Percentiles rank a stretch among this genome's conserved stretches.
Evolutionary conservation across 2,888 invertebrate species (phyloP).

Genomic region (Eupithecia subumbrata): DNA sequence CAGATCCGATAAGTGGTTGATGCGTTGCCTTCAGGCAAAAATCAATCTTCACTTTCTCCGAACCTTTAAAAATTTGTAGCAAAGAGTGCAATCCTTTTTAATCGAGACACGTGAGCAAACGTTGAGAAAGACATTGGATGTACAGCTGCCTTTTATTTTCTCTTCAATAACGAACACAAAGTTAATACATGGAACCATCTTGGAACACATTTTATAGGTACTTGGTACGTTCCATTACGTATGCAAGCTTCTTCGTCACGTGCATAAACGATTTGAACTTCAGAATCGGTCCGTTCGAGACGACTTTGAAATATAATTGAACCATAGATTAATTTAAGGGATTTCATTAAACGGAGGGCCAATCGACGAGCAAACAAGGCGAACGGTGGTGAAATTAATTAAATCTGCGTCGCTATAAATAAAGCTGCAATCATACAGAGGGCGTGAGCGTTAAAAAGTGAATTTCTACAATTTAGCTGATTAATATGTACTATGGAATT

Average conservation of each 20-base stretch:
- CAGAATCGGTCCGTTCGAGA: constrained; percentile 10
- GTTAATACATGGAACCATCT: neutral
- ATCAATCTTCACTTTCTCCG: too few species aligned
- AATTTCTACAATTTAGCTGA: neutral
- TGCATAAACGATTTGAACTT: constrained; percentile 22
- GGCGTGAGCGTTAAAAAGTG: neutral
- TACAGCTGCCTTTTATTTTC: neutral
- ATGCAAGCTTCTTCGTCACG: constrained; percentile 2
- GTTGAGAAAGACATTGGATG: neutral
- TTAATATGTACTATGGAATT: too few species aligned
- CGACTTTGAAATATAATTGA: constrained; percentile 31
- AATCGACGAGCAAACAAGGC: constrained; percentile 49
- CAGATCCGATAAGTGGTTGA: too few species aligned
- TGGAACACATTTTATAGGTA: neutral
- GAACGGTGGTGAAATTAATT: constrained; percentile 56
- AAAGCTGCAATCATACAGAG: constrained; percentile 32
- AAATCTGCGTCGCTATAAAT: constrained; percentile 55
- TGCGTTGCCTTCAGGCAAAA: too few species aligned
- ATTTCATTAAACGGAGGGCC: constrained; percentile 40
- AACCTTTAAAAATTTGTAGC: neutral
- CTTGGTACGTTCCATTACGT: neutral
- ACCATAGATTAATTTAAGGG: constrained; percentile 42
- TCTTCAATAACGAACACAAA: neutral
- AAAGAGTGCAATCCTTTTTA: constrained; percentile 1
- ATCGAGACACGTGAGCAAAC: neutral